Conservation (phyloP, 2,888 invertebrate genomes). For the Apodemia zela region DNA sequence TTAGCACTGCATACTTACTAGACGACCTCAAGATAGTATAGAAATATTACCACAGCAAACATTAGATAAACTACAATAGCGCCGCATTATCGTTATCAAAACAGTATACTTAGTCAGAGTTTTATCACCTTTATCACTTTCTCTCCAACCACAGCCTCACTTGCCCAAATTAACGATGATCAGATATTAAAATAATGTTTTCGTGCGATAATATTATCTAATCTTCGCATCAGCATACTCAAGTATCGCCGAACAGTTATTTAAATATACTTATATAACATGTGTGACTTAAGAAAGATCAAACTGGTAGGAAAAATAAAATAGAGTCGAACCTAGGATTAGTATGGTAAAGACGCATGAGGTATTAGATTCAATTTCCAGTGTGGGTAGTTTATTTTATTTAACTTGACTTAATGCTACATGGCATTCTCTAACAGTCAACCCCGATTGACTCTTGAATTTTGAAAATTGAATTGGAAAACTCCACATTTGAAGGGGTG, state of each 20-base stretch:
- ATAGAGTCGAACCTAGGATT: neutral
- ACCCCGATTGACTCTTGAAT: too few relatives aligned
- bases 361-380: neutral
- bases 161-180: conserved; percentile 35
- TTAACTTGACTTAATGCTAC: too few relatives aligned
- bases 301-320: neutral
- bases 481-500: too few relatives aligned
- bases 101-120: conserved; percentile 26
- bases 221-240: neutral
- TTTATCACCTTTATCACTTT: conserved; percentile 43
- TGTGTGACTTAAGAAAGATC: neutral
- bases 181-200: conserved; percentile 36
- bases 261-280: neutral
- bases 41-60: conserved; percentile 38
- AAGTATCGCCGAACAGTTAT: neutral
- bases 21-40: conserved; percentile 12
- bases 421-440: too few relatives aligned
- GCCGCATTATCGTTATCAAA: conserved; percentile 34
- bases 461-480: too few relatives aligned
- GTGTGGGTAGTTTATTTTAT: too few relatives aligned
- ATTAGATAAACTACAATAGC: conserved; percentile 34
- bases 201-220: conserved; percentile 12
- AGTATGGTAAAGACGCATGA: neutral
- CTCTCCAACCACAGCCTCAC: conserved; percentile 31
- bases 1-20: conserved; percentile 4